Percentiles rank a stretch among this genome's conserved stretches.
These are phyloP conservation scores for Cistogaster globosa DNA, from an alignment of 2,888 invertebrate species.

Conservation along the genomic window DNA sequence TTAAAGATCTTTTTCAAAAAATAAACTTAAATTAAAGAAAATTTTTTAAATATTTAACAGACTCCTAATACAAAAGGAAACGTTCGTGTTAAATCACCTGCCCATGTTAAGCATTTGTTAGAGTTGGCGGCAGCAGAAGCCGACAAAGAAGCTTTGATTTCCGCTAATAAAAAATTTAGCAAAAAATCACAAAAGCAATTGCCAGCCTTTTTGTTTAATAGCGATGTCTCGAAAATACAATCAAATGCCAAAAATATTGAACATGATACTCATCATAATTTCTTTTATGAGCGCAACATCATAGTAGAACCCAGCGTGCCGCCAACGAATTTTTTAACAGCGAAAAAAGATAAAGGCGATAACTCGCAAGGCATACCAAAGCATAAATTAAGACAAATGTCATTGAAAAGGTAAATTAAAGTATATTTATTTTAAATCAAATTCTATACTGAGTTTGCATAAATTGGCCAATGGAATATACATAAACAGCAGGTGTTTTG, in stretches of 20 bases:
- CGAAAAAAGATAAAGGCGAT: conserved; percentile 75
- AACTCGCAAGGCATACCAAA: conserved; percentile 75
- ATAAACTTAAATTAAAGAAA: not conserved
- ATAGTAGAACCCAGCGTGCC: conserved; percentile 75
- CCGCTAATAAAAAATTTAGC: conserved; percentile 69
- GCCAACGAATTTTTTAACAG: conserved; percentile 63
- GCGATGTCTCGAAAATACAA: conserved; percentile 78
- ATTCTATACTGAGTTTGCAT: not conserved
- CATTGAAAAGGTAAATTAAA: conserved; percentile 73
- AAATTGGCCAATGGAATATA: not conserved
- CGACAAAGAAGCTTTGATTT: conserved; percentile 55
- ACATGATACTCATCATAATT: conserved; percentile 77
- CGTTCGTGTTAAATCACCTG: conserved; percentile 68
- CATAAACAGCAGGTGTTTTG: conserved; percentile 53
- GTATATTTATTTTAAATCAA: conserved; percentile 4
- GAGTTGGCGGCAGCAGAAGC: conserved; percentile 67
- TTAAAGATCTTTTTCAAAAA: not conserved
- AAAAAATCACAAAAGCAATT: conserved; percentile 72
- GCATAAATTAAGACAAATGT: conserved; percentile 73
- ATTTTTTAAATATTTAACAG: conserved; percentile 50
- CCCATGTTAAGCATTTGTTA: conserved; percentile 69
- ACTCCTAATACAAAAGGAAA: conserved; percentile 72
- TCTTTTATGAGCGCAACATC: conserved; percentile 77
- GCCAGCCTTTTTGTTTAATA: conserved; percentile 75
- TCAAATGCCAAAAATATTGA: conserved; percentile 79